Base-by-base conservation (phyloP, 1,140 invertebrate genomes). In the Zaprionus davidi region DNA sequence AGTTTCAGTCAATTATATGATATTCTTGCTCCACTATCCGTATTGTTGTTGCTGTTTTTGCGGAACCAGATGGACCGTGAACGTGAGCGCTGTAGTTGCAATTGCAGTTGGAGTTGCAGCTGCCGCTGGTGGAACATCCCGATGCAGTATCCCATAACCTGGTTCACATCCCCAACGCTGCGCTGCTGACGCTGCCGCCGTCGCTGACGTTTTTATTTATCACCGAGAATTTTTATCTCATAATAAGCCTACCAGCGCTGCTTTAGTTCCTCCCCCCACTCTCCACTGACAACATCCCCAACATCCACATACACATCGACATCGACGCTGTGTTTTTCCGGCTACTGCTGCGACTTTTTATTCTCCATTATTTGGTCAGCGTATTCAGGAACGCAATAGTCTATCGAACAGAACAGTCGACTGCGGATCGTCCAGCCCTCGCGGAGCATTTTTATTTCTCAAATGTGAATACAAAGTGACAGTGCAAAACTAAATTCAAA, bases 321-420 rank as follows among this genome's bases (percentile, higher is more conserved):
- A 62, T 53, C 65, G 38, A 51, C 67, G 58, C 28, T 70, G 55
- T 71, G 24, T 72, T 57, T 72, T 41, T 41, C 38, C 15, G n/a
- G 38, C 15, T 60, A 65, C 71, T 60, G 78, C 71, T 73, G 82
- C 51, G 76, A 74, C 76, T 82, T 91, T 92, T 92, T 92, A 78
- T 81, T 76, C 73, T 80, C 73, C 67, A 87, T 87, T 91, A 90
- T 92, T 90, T 81, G 72, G 64, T 59, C 75, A 72, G 51, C 22
- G 81, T 76, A 82, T 77, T 85, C 72, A 70, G 69, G 80, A 77
- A 80, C 76, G 85, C 67, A 76, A 76, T 90, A 90, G 88, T 88
- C 85, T 73, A 88, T 88, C 85, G 73, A 88, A 86, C 90, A 90
- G 86, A 74, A 81, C 86, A 88, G 79, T 76, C 79, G 85, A 90